A percentile compares a stretch with the other conserved stretches of the same genome.
Evolutionary conservation across 2,888 invertebrate genomes (phyloP).

Genomic region (Lordiphosa fenestrarum): DNA sequence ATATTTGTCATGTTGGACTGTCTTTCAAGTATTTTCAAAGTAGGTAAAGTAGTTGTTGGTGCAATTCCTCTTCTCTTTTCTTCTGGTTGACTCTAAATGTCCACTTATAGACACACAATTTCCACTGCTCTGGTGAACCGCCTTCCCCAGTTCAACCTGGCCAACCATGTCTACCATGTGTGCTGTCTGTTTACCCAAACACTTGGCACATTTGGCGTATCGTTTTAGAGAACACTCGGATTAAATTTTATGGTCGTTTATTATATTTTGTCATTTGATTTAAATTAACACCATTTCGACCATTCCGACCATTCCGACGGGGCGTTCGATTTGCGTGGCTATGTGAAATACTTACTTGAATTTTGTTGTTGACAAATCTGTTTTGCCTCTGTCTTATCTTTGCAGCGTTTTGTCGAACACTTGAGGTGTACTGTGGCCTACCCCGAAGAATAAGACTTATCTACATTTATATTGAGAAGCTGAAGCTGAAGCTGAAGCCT

Average conservation of each 20-base stretch:
- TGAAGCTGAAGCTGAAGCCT: constrained; percentile 10
- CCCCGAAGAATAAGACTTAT: constrained; percentile 4
- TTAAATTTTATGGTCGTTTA: constrained; percentile 73
- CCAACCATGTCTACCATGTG: neutral
- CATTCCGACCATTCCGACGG: constrained; percentile 36
- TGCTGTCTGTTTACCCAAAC: constrained; percentile 20
- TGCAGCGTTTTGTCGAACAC: constrained; percentile 1
- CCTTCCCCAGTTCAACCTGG: neutral
- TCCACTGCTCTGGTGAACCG: too few species aligned
- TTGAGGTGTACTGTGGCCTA: constrained; percentile 1
- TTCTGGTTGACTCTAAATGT: too few species aligned
- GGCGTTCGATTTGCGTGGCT: constrained; percentile 26
- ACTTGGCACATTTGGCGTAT: constrained; percentile 53
- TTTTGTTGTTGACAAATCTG: constrained; percentile 10
- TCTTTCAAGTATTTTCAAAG: too few species aligned
- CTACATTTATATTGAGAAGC: constrained; percentile 28
- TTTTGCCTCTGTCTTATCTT: neutral
- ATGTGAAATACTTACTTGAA: constrained; percentile 30
- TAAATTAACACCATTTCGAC: constrained; percentile 59
- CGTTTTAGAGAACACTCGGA: constrained; percentile 60
- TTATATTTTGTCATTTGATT: constrained; percentile 74
- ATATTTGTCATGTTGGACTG: too few species aligned
- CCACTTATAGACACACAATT: too few species aligned
- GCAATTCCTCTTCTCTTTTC: too few species aligned
- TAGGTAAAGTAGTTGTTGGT: too few species aligned